phyloP scores from a whole-genome alignment of 2,797 vertebrate species.

The Distichodus sexfasciatus region DNA sequence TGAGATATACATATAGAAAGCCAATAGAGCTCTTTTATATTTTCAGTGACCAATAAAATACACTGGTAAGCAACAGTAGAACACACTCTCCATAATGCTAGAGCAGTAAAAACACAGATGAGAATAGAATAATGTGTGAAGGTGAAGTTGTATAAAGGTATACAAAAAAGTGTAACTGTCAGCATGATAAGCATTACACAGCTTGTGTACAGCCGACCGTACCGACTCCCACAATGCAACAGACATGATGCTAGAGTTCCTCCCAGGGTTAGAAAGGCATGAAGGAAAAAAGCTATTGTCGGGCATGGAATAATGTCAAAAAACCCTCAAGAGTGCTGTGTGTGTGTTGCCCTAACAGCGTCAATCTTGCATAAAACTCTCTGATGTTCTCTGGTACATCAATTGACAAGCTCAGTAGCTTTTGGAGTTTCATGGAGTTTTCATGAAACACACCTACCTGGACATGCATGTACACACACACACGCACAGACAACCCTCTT shows the following conservation, averaged over 20 bases:
- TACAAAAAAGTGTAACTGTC: not conserved
- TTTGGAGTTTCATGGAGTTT: not conserved
- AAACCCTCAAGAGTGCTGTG: not conserved
- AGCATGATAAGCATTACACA: not conserved
- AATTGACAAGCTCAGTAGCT: slow-evolving; percentile 47
- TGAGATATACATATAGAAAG: slow-evolving; percentile 61
- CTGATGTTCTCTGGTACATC: slow-evolving; percentile 57
- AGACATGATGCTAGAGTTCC: not conserved
- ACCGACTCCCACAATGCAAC: not conserved
- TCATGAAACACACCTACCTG: no score
- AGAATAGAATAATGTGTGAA: slow-evolving; percentile 18
- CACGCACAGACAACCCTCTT: not conserved
- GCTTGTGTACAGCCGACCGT: not conserved
- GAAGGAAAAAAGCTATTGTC: not conserved
- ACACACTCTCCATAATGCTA: slow-evolving; percentile 42
- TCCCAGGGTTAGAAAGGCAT: not conserved
- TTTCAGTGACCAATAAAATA: slow-evolving; percentile 67
- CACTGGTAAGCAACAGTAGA: slow-evolving; percentile 52
- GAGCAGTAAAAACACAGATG: slow-evolving; percentile 34
- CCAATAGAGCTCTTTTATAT: slow-evolving; percentile 53
- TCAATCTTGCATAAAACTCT: slow-evolving; percentile 65
- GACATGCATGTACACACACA: not conserved
- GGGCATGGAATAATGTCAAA: no score
- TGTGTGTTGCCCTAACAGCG: not conserved
- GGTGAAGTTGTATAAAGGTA: not conserved